Conservation (phyloP, 2,888 invertebrate species). For the Harmothoe impar region DNA sequence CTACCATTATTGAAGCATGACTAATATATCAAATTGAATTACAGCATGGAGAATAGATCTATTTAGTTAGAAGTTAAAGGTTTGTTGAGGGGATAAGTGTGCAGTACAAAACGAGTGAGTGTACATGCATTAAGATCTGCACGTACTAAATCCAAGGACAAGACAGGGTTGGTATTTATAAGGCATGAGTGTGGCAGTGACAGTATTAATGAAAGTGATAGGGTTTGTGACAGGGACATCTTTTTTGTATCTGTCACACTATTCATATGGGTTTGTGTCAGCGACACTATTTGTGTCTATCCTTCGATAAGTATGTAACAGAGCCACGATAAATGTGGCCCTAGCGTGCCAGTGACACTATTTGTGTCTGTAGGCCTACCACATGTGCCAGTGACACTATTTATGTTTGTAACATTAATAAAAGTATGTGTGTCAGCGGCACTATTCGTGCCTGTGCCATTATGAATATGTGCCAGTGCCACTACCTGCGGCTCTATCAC, state of each 20-base stretch:
- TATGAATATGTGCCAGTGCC: background rate
- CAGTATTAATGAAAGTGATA: background rate
- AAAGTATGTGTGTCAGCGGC: background rate
- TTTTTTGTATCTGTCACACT: background rate
- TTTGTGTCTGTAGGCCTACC: background rate
- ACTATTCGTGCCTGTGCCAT: background rate
- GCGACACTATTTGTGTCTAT: background rate
- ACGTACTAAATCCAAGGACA: too few relatives aligned
- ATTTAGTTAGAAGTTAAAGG: too few relatives aligned
- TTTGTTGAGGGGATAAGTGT: too few relatives aligned
- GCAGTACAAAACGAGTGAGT: too few relatives aligned
- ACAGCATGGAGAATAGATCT: too few relatives aligned
- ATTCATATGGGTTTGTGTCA: background rate
- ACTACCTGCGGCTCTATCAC: background rate
- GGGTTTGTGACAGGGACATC: background rate
- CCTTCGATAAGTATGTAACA: too few relatives aligned
- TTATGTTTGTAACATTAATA: background rate
- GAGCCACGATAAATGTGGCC: too few relatives aligned
- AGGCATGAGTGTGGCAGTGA: background rate
- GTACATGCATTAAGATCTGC: too few relatives aligned
- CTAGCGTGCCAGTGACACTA: background rate
- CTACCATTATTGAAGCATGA: too few relatives aligned
- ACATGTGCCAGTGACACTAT: background rate
- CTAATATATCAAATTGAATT: too few relatives aligned
- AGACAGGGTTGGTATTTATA: too few relatives aligned